Conservation (phyloP, 2,797 vertebrate species). For the Poeciliopsis infans region DNA sequence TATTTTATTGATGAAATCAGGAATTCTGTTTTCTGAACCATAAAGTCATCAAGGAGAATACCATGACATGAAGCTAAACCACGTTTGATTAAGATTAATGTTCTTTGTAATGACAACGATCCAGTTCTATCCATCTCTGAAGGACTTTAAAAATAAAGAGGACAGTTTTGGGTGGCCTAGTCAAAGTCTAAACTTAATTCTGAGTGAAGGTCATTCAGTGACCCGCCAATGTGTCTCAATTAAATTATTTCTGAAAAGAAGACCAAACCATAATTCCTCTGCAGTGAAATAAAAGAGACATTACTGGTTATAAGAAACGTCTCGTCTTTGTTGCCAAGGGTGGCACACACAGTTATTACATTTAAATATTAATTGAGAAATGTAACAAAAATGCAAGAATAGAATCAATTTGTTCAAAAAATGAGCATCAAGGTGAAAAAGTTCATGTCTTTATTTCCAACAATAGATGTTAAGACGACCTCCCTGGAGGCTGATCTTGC, state of each 20-base stretch:
- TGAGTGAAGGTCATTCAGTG: background rate
- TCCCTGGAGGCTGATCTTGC: slow-evolving; percentile 31
- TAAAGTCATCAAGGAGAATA: background rate
- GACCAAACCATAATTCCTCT: background rate
- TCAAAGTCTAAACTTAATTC: background rate
- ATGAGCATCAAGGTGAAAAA: slow-evolving; percentile 19
- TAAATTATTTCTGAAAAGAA: background rate
- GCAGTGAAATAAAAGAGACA: background rate
- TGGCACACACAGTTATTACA: background rate
- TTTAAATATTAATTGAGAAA: background rate
- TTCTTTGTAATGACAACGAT: background rate
- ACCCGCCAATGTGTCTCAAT: background rate
- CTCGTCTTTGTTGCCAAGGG: background rate
- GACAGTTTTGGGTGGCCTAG: background rate
- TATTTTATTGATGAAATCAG: background rate
- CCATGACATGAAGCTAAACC: background rate
- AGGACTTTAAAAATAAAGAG: background rate
- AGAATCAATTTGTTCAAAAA: background rate
- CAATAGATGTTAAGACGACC: slow-evolving; percentile 47
- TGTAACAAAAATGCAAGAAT: background rate
- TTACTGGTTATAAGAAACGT: background rate
- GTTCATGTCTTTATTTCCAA: slow-evolving; percentile 23
- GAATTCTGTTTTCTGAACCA: background rate
- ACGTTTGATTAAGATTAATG: background rate
- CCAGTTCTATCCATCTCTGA: background rate